These are phyloP conservation scores for Drosophila putrida DNA, from an alignment of 2,888 invertebrate species.

Conservation along the genomic window DNA sequence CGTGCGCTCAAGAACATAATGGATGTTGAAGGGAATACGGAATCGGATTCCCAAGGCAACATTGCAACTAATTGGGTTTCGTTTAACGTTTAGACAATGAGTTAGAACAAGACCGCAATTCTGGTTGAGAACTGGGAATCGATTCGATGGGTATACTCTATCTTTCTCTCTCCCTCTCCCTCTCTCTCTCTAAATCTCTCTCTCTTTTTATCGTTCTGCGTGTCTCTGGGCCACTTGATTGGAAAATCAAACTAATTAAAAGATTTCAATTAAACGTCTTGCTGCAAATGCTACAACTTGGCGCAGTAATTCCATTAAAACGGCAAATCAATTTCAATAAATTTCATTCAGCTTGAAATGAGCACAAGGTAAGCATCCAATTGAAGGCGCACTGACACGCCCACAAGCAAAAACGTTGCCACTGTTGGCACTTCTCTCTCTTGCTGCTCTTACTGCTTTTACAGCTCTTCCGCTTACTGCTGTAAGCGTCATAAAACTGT, in stretches of 20 bases:
- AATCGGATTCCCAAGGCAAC: slow-evolving; percentile 58
- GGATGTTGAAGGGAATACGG: slow-evolving; percentile 59
- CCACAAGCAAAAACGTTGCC: slow-evolving; percentile 31
- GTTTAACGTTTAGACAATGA: slow-evolving; percentile 58
- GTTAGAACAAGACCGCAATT: slow-evolving; percentile 46
- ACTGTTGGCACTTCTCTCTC: slow-evolving; percentile 6
- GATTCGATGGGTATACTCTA: background rate
- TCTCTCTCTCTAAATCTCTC: background rate
- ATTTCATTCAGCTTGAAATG: slow-evolving; percentile 62
- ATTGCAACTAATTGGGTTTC: slow-evolving; percentile 80
- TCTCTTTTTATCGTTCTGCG: background rate
- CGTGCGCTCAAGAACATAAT: slow-evolving; percentile 72
- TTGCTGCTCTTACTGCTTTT: no score
- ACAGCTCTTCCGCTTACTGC: slow-evolving; percentile 4
- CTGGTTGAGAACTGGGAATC: slow-evolving; percentile 1
- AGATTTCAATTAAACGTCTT: slow-evolving; percentile 81
- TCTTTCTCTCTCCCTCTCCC: background rate
- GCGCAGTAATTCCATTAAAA: slow-evolving; percentile 78
- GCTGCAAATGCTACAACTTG: slow-evolving; percentile 59
- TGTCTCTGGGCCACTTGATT: slow-evolving; percentile 68
- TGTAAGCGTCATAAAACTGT: slow-evolving; percentile 73
- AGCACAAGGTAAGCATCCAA: slow-evolving; percentile 55
- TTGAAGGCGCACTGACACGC: slow-evolving; percentile 46
- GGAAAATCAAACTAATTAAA: slow-evolving; percentile 84
- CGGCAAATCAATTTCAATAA: slow-evolving; percentile 82